Conservation (phyloP, 2,113 vertebrate genomes). For the Spea bombifrons region DNA sequence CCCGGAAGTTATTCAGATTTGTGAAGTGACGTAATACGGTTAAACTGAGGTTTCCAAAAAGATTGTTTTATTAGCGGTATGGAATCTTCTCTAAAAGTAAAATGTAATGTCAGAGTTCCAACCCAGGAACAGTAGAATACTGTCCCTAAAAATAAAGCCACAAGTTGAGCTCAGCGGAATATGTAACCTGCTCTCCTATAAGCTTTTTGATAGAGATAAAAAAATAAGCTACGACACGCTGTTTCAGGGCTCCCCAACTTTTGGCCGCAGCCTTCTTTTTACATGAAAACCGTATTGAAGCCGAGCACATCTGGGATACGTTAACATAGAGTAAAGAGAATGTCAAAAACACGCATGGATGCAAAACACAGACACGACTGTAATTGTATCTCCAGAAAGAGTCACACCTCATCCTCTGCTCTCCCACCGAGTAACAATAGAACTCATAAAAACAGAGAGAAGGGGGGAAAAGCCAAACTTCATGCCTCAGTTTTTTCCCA, state of each 20-base stretch:
- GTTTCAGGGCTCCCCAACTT: slow-evolving; percentile 27
- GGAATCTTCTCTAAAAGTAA: too few species aligned
- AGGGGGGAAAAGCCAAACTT: slow-evolving; percentile 1
- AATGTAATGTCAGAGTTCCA: too few species aligned
- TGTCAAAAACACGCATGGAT: not conserved
- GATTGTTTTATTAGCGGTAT: too few species aligned
- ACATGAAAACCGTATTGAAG: slow-evolving; percentile 21
- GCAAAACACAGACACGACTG: slow-evolving; percentile 28
- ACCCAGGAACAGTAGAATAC: too few species aligned
- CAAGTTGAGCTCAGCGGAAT: too few species aligned
- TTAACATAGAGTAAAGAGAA: slow-evolving; percentile 10
- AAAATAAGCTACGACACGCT: slow-evolving; percentile 30
- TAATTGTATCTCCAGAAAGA: slow-evolving; percentile 42
- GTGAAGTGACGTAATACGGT: too few species aligned
- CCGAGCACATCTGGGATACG: slow-evolving; percentile 35
- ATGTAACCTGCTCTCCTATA: too few species aligned
- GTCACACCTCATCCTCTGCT: slow-evolving; percentile 45
- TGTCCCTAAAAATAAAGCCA: too few species aligned
- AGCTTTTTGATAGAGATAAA: too few species aligned
- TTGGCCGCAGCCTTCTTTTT: slow-evolving; percentile 16
- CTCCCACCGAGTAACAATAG: slow-evolving; percentile 33
- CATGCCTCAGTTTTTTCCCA: slow-evolving; percentile 4
- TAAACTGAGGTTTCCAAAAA: too few species aligned
- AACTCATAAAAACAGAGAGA: slow-evolving; percentile 17
- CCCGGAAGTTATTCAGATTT: too few species aligned